Percentiles rank a stretch among this genome's conserved stretches.
Evolutionary conservation across 2,113 vertebrate genomes (phyloP).

Genomic region (Romanogobio albipinnatus): DNA sequence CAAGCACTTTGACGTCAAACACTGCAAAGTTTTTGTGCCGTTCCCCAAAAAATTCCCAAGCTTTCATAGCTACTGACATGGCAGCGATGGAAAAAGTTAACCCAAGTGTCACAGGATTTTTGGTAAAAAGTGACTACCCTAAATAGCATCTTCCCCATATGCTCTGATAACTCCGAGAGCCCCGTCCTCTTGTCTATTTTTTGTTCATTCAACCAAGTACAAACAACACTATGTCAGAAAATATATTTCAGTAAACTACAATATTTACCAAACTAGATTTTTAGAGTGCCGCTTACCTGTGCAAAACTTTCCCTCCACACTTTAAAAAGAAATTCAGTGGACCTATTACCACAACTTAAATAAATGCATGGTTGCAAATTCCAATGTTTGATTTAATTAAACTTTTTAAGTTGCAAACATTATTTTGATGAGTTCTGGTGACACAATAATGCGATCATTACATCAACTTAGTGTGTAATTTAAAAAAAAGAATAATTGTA

Average conservation of each 20-base stretch:
- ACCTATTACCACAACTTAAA: neutral
- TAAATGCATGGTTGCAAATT: neutral
- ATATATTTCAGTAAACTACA: neutral
- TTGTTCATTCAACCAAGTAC: neutral
- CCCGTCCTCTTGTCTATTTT: neutral
- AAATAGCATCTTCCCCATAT: neutral
- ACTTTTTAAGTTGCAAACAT: neutral
- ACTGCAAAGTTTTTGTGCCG: conserved; percentile 59
- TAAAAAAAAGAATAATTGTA: no score
- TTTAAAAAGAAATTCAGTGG: neutral
- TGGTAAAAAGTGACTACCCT: conserved; percentile 62
- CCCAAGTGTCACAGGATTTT: conserved; percentile 60
- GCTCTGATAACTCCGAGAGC: neutral
- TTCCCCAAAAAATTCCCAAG: conserved; percentile 65
- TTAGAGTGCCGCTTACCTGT: neutral
- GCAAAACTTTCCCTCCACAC: neutral
- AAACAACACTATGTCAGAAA: neutral
- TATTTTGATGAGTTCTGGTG: neutral
- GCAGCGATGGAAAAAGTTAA: conserved; percentile 65
- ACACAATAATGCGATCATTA: neutral
- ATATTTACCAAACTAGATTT: neutral
- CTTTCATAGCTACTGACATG: conserved; percentile 54
- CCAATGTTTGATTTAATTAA: neutral
- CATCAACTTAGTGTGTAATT: neutral
- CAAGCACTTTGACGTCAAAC: conserved; percentile 67